Conservation (phyloP, 1,140 invertebrate species). For the Sinella curviseta region DNA sequence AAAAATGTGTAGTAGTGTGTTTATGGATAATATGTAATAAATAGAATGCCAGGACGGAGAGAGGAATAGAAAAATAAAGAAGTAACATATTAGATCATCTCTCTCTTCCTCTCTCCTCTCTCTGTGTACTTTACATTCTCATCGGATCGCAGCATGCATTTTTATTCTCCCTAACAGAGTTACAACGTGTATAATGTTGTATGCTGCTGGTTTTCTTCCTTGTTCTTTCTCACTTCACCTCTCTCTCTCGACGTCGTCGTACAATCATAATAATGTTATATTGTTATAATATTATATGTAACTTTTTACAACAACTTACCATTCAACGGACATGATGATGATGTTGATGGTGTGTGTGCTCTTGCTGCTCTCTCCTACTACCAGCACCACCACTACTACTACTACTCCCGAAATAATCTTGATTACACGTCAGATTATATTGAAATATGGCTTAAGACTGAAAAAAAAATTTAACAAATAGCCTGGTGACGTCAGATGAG, state of each 20-base stretch:
- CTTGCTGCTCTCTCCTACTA: background rate
- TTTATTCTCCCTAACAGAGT: background rate
- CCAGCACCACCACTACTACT: too few relatives aligned
- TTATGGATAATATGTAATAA: background rate
- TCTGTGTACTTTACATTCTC: background rate
- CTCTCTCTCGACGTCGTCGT: too few relatives aligned
- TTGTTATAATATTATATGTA: too few relatives aligned
- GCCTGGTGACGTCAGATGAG: conserved; percentile 45
- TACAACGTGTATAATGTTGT: too few relatives aligned
- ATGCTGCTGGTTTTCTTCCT: background rate
- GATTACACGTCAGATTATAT: conserved; percentile 50
- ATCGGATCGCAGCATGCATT: background rate
- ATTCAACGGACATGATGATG: too few relatives aligned
- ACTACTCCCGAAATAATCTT: conserved; percentile 43
- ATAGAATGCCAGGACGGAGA: too few relatives aligned
- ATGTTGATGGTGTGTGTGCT: background rate
- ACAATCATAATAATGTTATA: too few relatives aligned
- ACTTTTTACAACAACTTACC: too few relatives aligned
- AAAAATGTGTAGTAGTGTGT: background rate
- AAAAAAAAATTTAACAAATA: conserved; percentile 49
- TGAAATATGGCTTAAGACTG: conserved; percentile 49
- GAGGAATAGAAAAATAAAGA: too few relatives aligned
- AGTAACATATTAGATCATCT: too few relatives aligned
- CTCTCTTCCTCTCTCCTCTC: too few relatives aligned
- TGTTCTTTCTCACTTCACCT: too few relatives aligned